Base-by-base conservation (phyloP, 2,113 vertebrate genomes). In the Cavia aperea region DNA sequence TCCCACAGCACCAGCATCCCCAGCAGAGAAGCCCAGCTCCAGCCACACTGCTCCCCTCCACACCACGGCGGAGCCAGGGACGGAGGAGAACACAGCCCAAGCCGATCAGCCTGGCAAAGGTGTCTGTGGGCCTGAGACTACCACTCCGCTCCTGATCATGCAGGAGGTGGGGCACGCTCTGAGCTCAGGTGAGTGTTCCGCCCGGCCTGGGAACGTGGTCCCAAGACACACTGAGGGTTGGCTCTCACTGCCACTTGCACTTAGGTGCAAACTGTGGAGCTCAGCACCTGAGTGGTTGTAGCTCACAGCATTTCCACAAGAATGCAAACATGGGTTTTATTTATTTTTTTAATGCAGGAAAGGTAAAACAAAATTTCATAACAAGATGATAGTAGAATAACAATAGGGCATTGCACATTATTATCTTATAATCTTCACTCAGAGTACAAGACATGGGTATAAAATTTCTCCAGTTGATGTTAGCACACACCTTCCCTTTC, bases 161-260 rank as follows among this genome's bases (percentile, higher is more conserved):
- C 97, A 97, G 93, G 95, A 97, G 81, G 96, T 98, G 0, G 96
- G 97, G 0, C 97, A 90, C 0, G 97, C 96, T 4, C 77, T 98
- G 89, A 98, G 97, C 0, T 96, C 97, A 96, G 98, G 98, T 98
- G 91, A 98, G 98, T 78, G 19, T 70, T 13, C 5, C 1, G 72
- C 78, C 4, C 58, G 9, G 4, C 3, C 0, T 5, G 0, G 43
- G 31, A 31, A 23, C 62, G 1, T 39, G 36, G 33, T 11, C 1
- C 14, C n/a, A 0, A 1, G 16, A 23, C 33, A 21, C 2, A 10
- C 9, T 70, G 14, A 16, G 49, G 79, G 43, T n/a, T 15, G 11
- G 7, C 23, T 11, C 49, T 21, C 13, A 2, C 19, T 10, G 33
- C 29, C 49, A 21, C 33, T 7, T 0, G 10, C 18, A 58, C 43